Base-by-base conservation (phyloP, 2,797 vertebrate genomes). In the Borostomias antarcticus region DNA sequence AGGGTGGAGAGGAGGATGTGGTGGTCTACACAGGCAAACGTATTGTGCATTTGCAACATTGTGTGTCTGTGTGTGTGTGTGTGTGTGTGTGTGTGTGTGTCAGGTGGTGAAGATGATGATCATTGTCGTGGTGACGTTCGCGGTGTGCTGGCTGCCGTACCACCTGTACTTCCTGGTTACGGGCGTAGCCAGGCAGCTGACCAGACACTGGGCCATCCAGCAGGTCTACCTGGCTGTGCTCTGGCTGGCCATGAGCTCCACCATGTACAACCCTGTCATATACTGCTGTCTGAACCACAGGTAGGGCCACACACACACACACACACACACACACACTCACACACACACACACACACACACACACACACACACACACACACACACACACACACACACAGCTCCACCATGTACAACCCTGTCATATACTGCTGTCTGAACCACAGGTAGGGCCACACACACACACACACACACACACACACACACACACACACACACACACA, bases 251-350 rank as follows among this genome's bases (percentile, higher is more conserved):
- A 95, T 95, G 94, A 95, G 94, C 70, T 95, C 93, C 0, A 94
- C 92, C 13, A 94, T 95, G 92, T 94, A 95, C 80, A 95, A 95
- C 54, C 94, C 94, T 50, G 94, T 95, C 74, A 95, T 95, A 84
- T 95, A 95, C 84, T 95, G 92, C 77, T 95, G 93, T 65, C 88
- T 95, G 26, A 95, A 95, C 82, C 94, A 92, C 77, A 93, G 94
- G 94, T 95, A n/a, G n/a, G n/a, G n/a, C n/a, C n/a, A n/a, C n/a
- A 90, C 25, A 21, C 8, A 5, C 60, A 53, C 23, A 23, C 33
- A 21, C 58, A 53, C 17, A 21, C 10, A 32, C 52, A n/a, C 15
- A 10, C 9, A 9, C 37, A 11, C 10, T 13, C 10, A 13, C 8
- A n/a, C n/a, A 58, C 43, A 45, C 43, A 45, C 43, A n/a, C 8